Base-by-base conservation (phyloP, 2,113 vertebrate species). In the Rhinichthys klamathensis region DNA sequence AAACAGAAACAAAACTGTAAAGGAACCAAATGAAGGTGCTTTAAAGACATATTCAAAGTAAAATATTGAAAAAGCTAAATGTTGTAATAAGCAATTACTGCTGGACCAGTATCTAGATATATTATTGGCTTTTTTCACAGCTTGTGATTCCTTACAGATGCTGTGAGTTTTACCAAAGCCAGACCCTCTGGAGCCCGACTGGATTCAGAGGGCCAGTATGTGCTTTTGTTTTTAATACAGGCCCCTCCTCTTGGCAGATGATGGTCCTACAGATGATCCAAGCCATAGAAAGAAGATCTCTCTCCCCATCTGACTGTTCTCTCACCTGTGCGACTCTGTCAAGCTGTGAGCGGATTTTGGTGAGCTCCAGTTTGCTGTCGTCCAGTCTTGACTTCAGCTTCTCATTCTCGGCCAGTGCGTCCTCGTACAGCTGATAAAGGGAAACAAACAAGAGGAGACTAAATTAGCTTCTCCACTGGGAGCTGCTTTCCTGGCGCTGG, bases 341-440 rank as follows among this genome's bases (percentile, higher is more conserved):
- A 88, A 99, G 92, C 92, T 97, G 97, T 2, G 94, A 89, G 41
- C 97, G 97, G 69, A 99, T 93, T 75, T 96, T 97, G 0, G 93
- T 91, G 67, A 99, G 92, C 87, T 99, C 97, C 3, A 96, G 92
- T 89, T 98, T 98, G 84, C 97, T 97, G 91, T 98, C 96, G 73
- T 97, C 94, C 88, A 99, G 93, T 86, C 96, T 96, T 16, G 96
- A 94, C 91, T 99, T 99, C 73, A 99, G 95, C 85, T 96, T 97
- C 78, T 97, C 98, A 81, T 99, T 99, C 92, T 99, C 98, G 0
- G 95, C 93, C 91, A 97, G 91, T 69, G 98, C 97, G 0, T 96
- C 95, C 86, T 98, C 96, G 0, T 99, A 99, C 61, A 99, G 93
- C 98, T 99, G 91, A 9, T 72, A 76, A 84, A 84, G 30, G 3